A percentile compares a stretch with the other conserved stretches of the same genome.
These are phyloP conservation scores for Cherax quadricarinatus DNA, from an alignment of 1,140 invertebrate species.

Conservation along the genomic window DNA sequence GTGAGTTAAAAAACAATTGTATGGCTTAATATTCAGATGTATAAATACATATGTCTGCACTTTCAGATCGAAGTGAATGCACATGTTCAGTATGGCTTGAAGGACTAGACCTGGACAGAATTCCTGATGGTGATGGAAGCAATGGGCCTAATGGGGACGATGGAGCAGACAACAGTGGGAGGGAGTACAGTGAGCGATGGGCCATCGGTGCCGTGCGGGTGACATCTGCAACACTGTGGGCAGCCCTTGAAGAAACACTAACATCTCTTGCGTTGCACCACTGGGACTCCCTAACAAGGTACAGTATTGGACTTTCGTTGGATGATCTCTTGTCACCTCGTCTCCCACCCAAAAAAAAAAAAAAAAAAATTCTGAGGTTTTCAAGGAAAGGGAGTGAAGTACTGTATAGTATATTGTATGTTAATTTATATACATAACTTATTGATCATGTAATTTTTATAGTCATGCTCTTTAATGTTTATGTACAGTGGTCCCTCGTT, in stretches of 20 bases:
- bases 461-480: no score
- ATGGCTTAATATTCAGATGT: not conserved
- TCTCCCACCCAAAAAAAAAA: no score
- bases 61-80: constrained; percentile 47
- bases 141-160: constrained; percentile 28
- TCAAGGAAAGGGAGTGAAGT: no score
- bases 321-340: no score
- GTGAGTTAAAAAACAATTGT: not conserved
- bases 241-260: constrained; percentile 56
- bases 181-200: constrained; percentile 31
- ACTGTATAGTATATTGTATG: no score
- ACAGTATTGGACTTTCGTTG: not conserved
- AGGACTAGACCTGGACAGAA: constrained; percentile 36
- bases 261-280: constrained; percentile 61
- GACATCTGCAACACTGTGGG: constrained; percentile 61
- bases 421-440: no score
- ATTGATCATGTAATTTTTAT: no score
- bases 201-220: constrained; percentile 57
- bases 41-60: not conserved
- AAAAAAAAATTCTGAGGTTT: no score
- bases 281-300: constrained; percentile 55
- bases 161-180: not conserved
- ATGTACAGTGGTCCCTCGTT: no score
- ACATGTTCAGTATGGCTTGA: constrained; percentile 68
- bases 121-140: constrained; percentile 9